These are phyloP conservation scores for Andrena chrysosceles DNA, from an alignment of 2,888 invertebrate species.

Conservation along the genomic window DNA sequence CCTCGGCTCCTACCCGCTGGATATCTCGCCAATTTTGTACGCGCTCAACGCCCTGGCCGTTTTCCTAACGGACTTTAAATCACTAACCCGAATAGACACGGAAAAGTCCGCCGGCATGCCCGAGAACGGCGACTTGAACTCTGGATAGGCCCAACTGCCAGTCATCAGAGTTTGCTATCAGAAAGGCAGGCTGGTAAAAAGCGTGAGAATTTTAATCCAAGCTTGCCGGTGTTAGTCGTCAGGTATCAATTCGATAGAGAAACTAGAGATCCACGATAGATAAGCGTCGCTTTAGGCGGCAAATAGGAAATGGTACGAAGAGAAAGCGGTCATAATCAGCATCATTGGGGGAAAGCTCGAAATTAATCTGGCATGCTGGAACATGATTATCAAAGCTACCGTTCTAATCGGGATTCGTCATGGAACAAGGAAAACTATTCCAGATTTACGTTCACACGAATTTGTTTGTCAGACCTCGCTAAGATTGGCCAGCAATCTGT, in stretches of 20 bases:
- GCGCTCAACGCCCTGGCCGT: conserved; percentile 15
- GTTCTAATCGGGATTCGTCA: conserved; percentile 18
- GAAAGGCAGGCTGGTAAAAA: not conserved
- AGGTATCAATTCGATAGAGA: not conserved
- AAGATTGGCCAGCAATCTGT: not conserved
- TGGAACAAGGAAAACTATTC: not conserved
- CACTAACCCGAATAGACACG: not conserved
- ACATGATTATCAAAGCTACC: conserved; percentile 10
- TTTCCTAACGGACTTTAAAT: conserved; percentile 25
- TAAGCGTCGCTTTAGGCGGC: not conserved
- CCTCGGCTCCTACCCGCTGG: conserved; percentile 62
- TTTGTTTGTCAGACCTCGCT: not conserved
- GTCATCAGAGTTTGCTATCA: not conserved
- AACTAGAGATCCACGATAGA: not conserved
- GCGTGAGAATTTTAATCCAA: conserved; percentile 31
- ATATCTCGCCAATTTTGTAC: conserved; percentile 64
- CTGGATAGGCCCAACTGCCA: not conserved
- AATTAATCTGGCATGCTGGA: conserved; percentile 22
- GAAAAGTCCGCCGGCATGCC: not conserved
- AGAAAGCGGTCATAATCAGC: conserved; percentile 36
- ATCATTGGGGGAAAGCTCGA: conserved; percentile 23
- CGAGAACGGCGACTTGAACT: not conserved
- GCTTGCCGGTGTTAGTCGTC: not conserved
- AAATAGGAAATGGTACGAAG: not conserved
- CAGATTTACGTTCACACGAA: not conserved